Evolutionary conservation across 2,113 vertebrate genomes (phyloP).

Genomic region (Varanus salvator): DNA sequence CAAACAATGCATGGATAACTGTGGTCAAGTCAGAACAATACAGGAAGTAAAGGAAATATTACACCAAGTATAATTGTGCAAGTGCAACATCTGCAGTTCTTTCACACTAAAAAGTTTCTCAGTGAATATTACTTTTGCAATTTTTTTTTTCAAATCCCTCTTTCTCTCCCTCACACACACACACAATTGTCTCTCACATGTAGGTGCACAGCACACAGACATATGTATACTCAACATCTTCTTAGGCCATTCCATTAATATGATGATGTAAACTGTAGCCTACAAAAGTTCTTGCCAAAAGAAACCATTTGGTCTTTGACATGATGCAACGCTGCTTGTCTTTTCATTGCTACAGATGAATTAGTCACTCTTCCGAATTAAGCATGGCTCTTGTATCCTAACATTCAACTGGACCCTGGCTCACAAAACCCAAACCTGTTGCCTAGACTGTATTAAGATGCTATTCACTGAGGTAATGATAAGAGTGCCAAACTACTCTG

Average conservation of each 20-base stretch:
- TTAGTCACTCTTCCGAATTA: background rate
- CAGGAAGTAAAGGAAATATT: too few species aligned
- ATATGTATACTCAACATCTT: background rate
- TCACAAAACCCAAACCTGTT: constrained; percentile 3
- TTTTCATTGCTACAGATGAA: background rate
- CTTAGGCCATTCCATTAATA: background rate
- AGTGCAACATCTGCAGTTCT: background rate
- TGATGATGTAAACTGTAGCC: background rate
- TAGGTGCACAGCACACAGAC: background rate
- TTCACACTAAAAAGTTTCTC: background rate
- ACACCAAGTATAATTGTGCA: too few species aligned
- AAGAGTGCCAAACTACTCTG: constrained; percentile 51
- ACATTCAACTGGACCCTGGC: constrained; percentile 4
- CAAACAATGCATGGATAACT: too few species aligned
- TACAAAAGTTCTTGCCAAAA: background rate
- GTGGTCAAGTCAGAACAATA: too few species aligned
- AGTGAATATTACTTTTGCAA: background rate
- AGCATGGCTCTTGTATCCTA: background rate
- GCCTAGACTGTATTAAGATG: constrained; percentile 23
- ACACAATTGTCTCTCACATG: too few species aligned
- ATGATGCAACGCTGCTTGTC: background rate
- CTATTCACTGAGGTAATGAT: constrained; percentile 21
- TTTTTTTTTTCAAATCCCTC: background rate
- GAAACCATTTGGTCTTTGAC: background rate
- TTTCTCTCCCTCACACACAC: too few species aligned